Conservation (phyloP, 2,113 vertebrate species). For the Pelusios castaneus region DNA sequence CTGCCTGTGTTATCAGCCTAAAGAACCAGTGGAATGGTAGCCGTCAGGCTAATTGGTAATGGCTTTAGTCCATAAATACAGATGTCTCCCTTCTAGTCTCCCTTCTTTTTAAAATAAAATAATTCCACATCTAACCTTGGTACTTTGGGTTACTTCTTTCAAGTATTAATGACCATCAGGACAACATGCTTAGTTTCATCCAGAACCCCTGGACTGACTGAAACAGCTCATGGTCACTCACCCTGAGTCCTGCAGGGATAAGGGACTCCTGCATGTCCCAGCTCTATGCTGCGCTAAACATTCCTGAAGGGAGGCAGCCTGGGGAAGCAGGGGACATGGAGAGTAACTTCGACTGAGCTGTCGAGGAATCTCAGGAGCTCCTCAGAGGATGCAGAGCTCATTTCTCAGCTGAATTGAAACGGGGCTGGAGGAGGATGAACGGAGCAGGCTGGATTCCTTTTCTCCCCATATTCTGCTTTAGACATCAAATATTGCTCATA, state of each 20-base stretch:
- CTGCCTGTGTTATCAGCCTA: slow-evolving; percentile 18
- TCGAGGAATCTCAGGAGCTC: not conserved
- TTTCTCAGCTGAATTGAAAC: not conserved
- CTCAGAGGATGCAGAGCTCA: not conserved
- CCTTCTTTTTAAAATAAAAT: too few species aligned
- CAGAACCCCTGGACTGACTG: not conserved
- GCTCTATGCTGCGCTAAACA: not conserved
- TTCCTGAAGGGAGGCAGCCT: not conserved
- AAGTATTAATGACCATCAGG: not conserved
- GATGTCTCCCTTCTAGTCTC: too few species aligned
- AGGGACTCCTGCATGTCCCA: not conserved
- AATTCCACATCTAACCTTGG: not conserved
- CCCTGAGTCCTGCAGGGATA: not conserved
- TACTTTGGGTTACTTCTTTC: not conserved
- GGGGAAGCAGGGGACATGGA: not conserved
- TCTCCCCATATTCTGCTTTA: not conserved
- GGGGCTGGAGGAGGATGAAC: not conserved
- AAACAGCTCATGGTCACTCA: not conserved
- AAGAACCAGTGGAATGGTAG: not conserved
- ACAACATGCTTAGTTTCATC: not conserved
- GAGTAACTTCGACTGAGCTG: not conserved
- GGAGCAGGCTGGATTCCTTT: not conserved
- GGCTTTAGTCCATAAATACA: not conserved
- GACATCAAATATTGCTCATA: accelerated
- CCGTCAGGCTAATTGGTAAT: not conserved